Conservation (phyloP, 2,797 vertebrate species). For the Silurus lanzhouensis region DNA sequence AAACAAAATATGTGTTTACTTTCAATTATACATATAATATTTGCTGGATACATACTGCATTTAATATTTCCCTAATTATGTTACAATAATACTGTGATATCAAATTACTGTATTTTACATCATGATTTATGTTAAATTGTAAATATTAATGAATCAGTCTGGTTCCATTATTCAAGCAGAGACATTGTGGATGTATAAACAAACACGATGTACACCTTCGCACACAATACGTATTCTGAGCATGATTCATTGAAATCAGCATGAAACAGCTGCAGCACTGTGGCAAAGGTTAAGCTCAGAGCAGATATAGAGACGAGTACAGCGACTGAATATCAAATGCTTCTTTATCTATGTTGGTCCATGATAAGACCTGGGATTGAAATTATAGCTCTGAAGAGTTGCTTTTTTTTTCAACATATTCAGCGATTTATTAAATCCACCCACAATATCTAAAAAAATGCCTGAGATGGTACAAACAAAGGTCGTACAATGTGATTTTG, state of each 20-base stretch:
- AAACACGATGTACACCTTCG: slow-evolving; percentile 13
- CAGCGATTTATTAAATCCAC: slow-evolving; percentile 57
- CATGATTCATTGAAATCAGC: slow-evolving; percentile 35
- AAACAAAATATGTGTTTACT: not conserved
- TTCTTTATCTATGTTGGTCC: slow-evolving; percentile 28
- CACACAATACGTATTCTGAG: slow-evolving; percentile 16
- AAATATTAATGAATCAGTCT: not conserved
- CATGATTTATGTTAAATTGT: not conserved
- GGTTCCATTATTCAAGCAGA: not conserved
- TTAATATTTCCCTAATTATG: not conserved
- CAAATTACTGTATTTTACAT: not conserved
- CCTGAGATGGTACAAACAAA: slow-evolving; percentile 40
- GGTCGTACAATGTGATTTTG: slow-evolving; percentile 37
- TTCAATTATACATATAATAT: not conserved
- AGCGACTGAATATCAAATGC: slow-evolving; percentile 31
- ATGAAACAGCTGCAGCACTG: slow-evolving; percentile 41
- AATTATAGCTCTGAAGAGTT: slow-evolving; percentile 45
- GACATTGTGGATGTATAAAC: not conserved
- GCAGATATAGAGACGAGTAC: slow-evolving; percentile 38
- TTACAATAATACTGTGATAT: not conserved
- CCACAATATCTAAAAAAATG: slow-evolving; percentile 53
- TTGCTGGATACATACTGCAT: not conserved
- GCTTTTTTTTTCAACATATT: slow-evolving; percentile 49
- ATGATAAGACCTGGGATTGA: slow-evolving; percentile 26
- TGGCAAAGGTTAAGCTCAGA: slow-evolving; percentile 51